Conservation (phyloP, 2,797 vertebrate species). For the Anguilla megastoma region DNA sequence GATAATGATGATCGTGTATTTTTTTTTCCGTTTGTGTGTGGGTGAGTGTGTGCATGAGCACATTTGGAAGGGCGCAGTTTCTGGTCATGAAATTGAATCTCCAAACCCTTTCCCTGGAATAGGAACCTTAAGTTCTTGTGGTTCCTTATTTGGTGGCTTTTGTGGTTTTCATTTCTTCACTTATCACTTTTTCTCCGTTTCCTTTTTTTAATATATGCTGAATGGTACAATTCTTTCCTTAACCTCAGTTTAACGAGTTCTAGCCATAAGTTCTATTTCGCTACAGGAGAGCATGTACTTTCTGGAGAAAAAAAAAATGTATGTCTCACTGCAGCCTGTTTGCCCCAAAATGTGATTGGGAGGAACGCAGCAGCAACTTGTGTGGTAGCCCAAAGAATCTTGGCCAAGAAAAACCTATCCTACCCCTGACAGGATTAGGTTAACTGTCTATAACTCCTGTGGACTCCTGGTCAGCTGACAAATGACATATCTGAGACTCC, state of each 20-base stretch:
- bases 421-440: background rate
- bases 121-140: background rate
- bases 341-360: no score
- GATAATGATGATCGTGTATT: no score
- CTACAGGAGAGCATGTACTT: no score
- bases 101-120: background rate
- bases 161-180: background rate
- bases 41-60: background rate
- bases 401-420: background rate
- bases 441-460: background rate
- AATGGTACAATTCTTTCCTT: background rate
- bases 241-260: background rate
- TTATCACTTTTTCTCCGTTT: background rate
- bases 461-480: background rate
- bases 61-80: background rate
- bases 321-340: no score
- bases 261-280: background rate
- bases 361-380: no score
- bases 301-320: no score
- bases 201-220: background rate
- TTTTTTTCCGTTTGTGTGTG: background rate
- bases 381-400: no score
- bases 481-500: background rate
- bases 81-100: background rate
- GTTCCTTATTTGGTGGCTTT: constrained; percentile 5